Percentiles rank a stretch among this genome's conserved stretches.
These are phyloP conservation scores for Sakesphorus luctuosus DNA, from an alignment of 2,113 vertebrate species.

Conservation along the genomic window DNA sequence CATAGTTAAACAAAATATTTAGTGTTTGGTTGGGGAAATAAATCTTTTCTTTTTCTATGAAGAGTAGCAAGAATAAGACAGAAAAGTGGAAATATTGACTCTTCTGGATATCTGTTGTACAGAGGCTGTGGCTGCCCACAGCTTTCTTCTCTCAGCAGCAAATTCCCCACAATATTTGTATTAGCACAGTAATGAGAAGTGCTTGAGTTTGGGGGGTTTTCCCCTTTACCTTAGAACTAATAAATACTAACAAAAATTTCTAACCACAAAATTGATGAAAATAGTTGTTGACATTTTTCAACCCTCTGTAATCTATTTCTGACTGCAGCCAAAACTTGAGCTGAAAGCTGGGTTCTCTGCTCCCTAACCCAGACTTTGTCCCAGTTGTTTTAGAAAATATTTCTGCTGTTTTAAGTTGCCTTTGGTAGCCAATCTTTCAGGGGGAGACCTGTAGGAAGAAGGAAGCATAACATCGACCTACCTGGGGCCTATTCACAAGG, in stretches of 20 bases:
- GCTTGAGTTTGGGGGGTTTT: neutral
- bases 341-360: neutral
- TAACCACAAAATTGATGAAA: neutral
- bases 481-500: neutral
- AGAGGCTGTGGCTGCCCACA: neutral
- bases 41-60: neutral
- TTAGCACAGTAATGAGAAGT: neutral
- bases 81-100: neutral
- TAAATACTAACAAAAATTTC: neutral
- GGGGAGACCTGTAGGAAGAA: neutral
- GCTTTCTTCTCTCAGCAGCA: neutral
- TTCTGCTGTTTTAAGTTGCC: neutral
- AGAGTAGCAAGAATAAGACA: neutral
- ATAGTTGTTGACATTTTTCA: neutral
- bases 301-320: neutral
- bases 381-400: neutral
- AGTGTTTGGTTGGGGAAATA: neutral
- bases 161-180: neutral
- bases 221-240: neutral
- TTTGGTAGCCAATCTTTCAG: neutral
- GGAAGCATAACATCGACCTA: neutral
- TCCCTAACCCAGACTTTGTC: neutral
- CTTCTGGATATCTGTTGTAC: neutral
- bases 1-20: neutral
- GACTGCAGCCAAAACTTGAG: neutral